Conservation (phyloP, 2,113 vertebrate species). For the Notarius lentiginosus region DNA sequence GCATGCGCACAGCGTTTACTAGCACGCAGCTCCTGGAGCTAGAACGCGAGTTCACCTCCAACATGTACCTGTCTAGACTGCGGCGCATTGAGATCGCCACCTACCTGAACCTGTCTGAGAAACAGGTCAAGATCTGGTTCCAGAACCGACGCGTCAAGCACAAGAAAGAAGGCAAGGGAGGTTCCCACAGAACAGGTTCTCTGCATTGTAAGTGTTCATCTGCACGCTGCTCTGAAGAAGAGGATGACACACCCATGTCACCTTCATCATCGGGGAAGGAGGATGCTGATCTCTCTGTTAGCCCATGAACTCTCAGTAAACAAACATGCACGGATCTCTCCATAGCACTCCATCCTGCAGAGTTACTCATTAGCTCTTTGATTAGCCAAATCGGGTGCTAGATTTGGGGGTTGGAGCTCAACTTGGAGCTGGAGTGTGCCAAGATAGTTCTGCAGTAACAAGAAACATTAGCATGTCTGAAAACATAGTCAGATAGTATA, state of each 20-base stretch:
- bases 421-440: not conserved
- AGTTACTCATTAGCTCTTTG: not conserved
- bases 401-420: not conserved
- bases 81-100: constrained; percentile 98
- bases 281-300: constrained; percentile 87
- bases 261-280: constrained; percentile 95
- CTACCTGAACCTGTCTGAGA: constrained; percentile 98
- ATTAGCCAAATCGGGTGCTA: constrained; percentile 15
- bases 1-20: constrained; percentile 99
- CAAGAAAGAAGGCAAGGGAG: constrained; percentile 95
- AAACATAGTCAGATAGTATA: constrained; percentile 7
- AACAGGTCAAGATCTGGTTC: constrained; percentile 99
- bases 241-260: constrained; percentile 89
- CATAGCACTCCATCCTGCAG: not conserved
- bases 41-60: constrained; percentile 96
- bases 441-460: not conserved
- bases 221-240: constrained; percentile 87
- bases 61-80: constrained; percentile 98
- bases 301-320: constrained; percentile 70
- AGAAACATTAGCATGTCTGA: not conserved
- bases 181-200: constrained; percentile 75
- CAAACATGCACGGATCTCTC: not conserved
- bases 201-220: constrained; percentile 91
- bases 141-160: constrained; percentile 98
- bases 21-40: constrained; percentile 98